These are phyloP conservation scores for Pimephales promelas DNA, from an alignment of 2,113 vertebrate genomes.

Conservation along the genomic window DNA sequence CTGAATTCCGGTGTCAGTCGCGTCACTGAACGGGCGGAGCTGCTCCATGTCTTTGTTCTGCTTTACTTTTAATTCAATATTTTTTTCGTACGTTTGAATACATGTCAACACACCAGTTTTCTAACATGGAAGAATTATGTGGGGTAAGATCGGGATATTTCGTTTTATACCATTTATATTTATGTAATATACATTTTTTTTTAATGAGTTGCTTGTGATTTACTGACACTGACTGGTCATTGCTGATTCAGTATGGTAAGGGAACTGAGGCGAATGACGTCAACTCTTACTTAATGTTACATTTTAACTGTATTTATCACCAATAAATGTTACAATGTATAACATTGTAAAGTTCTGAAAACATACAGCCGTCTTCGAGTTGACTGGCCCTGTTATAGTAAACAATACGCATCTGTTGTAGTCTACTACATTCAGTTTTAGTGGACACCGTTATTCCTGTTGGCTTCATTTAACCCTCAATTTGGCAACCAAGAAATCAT, in stretches of 20 bases:
- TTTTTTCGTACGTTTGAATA: slow-evolving; percentile 44
- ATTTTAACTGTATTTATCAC: not conserved
- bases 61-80: slow-evolving; percentile 62
- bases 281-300: not conserved
- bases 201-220: not conserved
- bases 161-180: not conserved
- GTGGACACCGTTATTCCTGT: not conserved
- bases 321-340: not conserved
- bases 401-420: not conserved
- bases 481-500: not conserved
- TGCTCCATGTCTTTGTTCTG: slow-evolving; percentile 71
- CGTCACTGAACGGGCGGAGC: slow-evolving; percentile 58
- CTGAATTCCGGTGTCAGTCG: slow-evolving; percentile 61
- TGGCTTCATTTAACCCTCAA: not conserved
- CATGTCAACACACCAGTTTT: slow-evolving; percentile 68
- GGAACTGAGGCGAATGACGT: not conserved
- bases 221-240: not conserved
- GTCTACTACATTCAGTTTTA: not conserved
- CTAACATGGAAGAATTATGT: slow-evolving; percentile 67
- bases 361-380: not conserved
- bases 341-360: not conserved
- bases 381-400: not conserved
- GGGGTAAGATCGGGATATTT: slow-evolving; percentile 66
- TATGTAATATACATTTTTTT: not conserved
- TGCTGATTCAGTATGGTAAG: not conserved